phyloP scores from a whole-genome alignment of 2,113 vertebrate genomes.

The Lipophrys pholis region DNA sequence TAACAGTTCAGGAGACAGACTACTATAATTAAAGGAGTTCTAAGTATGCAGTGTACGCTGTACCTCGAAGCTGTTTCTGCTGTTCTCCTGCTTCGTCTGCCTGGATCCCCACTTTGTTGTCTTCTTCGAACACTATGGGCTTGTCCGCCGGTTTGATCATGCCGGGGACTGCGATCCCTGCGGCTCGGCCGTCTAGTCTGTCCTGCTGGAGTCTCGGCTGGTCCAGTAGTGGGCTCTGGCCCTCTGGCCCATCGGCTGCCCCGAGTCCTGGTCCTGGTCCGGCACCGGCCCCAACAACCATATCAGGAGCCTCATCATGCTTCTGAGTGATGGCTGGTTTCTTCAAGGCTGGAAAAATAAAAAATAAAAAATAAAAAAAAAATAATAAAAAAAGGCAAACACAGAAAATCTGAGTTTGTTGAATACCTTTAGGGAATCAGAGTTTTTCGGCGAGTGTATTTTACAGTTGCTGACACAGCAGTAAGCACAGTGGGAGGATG shows the following conservation, averaged over 20 bases:
- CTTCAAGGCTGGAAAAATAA: slow-evolving; percentile 76
- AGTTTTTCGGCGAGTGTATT: too few species aligned
- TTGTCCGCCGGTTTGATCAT: slow-evolving; percentile 69
- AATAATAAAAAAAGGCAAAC: not conserved
- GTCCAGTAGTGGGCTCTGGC: slow-evolving; percentile 71
- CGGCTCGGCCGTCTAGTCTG: slow-evolving; percentile 46
- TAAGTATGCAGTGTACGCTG: not conserved
- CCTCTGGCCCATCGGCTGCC: slow-evolving; percentile 66
- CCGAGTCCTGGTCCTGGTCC: slow-evolving; percentile 54
- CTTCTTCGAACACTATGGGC: slow-evolving; percentile 77
- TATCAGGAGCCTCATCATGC: slow-evolving; percentile 62
- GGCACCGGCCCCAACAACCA: slow-evolving; percentile 52
- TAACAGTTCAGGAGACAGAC: slow-evolving; percentile 2
- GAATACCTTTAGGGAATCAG: not conserved
- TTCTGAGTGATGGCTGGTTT: slow-evolving; percentile 83
- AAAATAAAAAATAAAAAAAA: not conserved
- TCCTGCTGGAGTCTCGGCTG: slow-evolving; percentile 76
- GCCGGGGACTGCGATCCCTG: slow-evolving; percentile 20
- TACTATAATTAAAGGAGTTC: slow-evolving; percentile 4
- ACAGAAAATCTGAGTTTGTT: not conserved
- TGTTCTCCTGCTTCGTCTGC: slow-evolving; percentile 85
- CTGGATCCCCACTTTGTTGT: slow-evolving; percentile 79
- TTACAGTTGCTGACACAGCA: too few species aligned
- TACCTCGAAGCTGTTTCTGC: slow-evolving; percentile 77
- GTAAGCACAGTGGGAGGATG: too few species aligned